Conservation (phyloP, 2,888 invertebrate species). For the Caenorhabditis doughertyi region DNA sequence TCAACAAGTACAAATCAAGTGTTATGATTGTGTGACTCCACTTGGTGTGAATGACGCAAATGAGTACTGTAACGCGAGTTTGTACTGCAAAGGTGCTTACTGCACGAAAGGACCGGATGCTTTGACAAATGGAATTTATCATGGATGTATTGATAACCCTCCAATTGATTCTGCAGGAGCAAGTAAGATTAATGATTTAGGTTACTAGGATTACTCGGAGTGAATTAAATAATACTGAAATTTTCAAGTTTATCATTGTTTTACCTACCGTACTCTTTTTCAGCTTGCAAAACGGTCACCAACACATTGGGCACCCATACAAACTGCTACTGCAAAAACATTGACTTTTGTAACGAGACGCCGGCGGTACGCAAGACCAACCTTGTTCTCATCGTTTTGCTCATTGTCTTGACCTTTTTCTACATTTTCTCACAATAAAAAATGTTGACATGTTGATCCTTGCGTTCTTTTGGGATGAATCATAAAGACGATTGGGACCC, state of each 20-base stretch:
- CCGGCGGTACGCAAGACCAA: constrained; percentile 1
- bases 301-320: constrained; percentile 32
- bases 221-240: no score
- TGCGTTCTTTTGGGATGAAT: constrained; percentile 5
- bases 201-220: no score
- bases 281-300: constrained; percentile 62
- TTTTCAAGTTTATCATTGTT: no score
- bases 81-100: constrained; percentile 60
- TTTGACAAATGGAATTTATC: constrained; percentile 57
- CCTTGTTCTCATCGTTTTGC: constrained; percentile 15
- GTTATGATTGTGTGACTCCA: constrained; percentile 61
- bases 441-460: constrained; percentile 24
- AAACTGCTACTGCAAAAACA: constrained; percentile 73
- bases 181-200: no score
- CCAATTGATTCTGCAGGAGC: constrained; percentile 56
- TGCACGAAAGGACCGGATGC: constrained; percentile 70
- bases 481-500: not conserved
- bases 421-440: constrained; percentile 39
- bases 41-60: constrained; percentile 30
- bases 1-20: constrained; percentile 64
- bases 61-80: constrained; percentile 45
- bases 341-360: constrained; percentile 68
- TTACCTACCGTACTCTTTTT: not conserved
- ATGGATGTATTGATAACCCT: constrained; percentile 60
- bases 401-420: constrained; percentile 33